Evolutionary conservation across 2,888 invertebrate genomes (phyloP), one percentile per base, ranked within the genome.

Genomic region (Dasypolia templi): DNA sequence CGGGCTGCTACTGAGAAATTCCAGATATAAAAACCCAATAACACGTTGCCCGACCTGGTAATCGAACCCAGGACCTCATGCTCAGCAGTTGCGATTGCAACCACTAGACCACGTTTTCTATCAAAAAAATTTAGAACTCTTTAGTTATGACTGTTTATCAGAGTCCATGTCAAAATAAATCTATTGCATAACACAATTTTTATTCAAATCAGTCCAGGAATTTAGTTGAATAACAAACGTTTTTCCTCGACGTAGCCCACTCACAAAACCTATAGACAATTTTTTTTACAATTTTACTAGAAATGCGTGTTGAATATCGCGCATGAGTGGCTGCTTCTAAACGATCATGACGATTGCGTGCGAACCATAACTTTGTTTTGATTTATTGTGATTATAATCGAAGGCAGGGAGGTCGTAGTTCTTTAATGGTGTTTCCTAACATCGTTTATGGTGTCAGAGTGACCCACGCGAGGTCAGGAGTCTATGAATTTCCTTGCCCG

Each of bases 341-440:
- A 64, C 53, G 39, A 51, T 61, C 59, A 61, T 59, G 75, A 70
- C 58, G 72, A 86, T 86, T 83, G 86, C 86, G 86, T 86, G 86
- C 71, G 42, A 81, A 83, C 62, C 72, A 58, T 49, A 75, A 77
- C 68, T 86, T 82, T 71, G 75, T 83, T 85, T 62, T 86, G 86
- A 87, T 86, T 86, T 86, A 87, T 84, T 82, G 42, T 69, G 86
- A 87, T 82, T 74, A 22, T 64, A 78, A 78, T 80, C 81, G 72
- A 82, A 75, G 69, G 71, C 58, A 66, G 66, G 73, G 75, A 83
- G 86, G 86, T 82, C 79, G 74, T 64, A 65, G 65, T 53, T 58
- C 58, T 72, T 74, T 83, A 86, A 86, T 87, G 75, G 86, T 75
- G 67, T 76, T 83, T 76, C 32, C 56, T 46, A 65, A 72, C 69